Percentiles rank a stretch among this genome's conserved stretches.
Conservation (phyloP, 2,113 vertebrate species). For the Alligator mississippiensis region DNA sequence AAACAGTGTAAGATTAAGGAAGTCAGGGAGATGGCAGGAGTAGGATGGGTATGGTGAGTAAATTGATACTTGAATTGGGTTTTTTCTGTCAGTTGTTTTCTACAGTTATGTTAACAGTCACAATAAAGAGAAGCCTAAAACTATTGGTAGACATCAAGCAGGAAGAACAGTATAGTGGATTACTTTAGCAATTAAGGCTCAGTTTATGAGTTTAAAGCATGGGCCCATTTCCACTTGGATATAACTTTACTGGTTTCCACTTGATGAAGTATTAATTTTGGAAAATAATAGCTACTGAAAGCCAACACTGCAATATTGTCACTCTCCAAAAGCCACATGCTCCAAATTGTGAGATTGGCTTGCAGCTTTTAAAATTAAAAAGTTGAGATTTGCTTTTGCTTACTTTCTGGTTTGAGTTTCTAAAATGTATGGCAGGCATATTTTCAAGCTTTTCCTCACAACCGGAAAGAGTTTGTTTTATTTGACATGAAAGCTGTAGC, state of each 20-base stretch:
- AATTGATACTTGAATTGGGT: background rate
- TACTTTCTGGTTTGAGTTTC: background rate
- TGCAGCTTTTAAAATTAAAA: background rate
- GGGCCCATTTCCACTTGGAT: background rate
- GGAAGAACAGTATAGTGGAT: background rate
- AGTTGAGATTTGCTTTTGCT: background rate
- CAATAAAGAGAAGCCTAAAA: background rate
- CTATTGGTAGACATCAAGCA: background rate
- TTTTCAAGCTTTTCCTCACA: background rate
- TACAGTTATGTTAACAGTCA: background rate
- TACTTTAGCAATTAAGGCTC: background rate
- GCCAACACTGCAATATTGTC: background rate
- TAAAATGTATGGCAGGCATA: background rate
- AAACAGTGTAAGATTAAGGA: background rate
- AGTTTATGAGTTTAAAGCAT: background rate
- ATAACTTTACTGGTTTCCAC: background rate
- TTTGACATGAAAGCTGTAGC: background rate
- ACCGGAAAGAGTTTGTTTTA: background rate
- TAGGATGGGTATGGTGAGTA: background rate
- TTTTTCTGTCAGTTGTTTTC: background rate
- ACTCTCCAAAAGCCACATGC: background rate
- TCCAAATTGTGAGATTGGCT: background rate
- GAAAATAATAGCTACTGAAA: background rate
- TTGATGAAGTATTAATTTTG: background rate
- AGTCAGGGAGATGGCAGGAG: background rate